Evolutionary conservation across 1,140 invertebrate species (phyloP).

Genomic region (Psilanteris sp.): DNA sequence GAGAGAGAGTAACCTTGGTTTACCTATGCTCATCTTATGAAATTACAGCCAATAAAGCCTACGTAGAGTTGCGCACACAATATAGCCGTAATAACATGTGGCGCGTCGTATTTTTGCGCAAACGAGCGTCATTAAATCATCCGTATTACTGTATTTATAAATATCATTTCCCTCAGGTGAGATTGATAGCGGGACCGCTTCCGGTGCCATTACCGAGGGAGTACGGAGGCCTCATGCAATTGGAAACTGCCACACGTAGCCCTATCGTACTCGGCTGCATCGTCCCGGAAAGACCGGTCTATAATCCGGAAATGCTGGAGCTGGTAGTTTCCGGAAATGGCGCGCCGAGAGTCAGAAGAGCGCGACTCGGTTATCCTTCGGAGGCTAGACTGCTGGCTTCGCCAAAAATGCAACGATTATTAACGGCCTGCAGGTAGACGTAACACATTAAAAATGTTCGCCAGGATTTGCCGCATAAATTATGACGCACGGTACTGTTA

Average conservation of each 20-base stretch:
- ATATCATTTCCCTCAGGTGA: conserved; percentile 69
- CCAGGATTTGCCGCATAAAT: conserved; percentile 34
- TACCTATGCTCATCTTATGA: conserved; percentile 51
- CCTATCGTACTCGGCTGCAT: conserved; percentile 78
- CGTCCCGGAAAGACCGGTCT: conserved; percentile 76
- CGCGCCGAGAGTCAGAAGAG: conserved; percentile 75
- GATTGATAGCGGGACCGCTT: conserved; percentile 77
- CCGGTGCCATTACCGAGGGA: conserved; percentile 77
- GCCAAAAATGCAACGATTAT: conserved; percentile 77
- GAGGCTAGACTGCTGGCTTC: conserved; percentile 76
- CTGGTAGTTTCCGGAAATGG: conserved; percentile 76
- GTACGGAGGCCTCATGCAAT: conserved; percentile 78
- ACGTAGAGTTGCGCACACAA: conserved; percentile 54
- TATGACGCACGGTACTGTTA: conserved; percentile 24
- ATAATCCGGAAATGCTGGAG: conserved; percentile 78
- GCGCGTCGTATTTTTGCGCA: conserved; percentile 51
- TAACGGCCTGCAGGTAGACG: conserved; percentile 76
- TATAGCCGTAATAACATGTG: conserved; percentile 61
- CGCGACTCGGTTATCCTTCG: conserved; percentile 76
- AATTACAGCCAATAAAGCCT: conserved; percentile 63
- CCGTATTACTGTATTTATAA: conserved; percentile 64
- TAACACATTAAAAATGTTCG: conserved; percentile 7
- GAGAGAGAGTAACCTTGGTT: conserved; percentile 51
- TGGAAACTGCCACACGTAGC: conserved; percentile 76
- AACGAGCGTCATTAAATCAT: conserved; percentile 63